These are phyloP conservation scores for Pipra filicauda DNA, from an alignment of 2,113 vertebrate genomes.

Conservation along the genomic window DNA sequence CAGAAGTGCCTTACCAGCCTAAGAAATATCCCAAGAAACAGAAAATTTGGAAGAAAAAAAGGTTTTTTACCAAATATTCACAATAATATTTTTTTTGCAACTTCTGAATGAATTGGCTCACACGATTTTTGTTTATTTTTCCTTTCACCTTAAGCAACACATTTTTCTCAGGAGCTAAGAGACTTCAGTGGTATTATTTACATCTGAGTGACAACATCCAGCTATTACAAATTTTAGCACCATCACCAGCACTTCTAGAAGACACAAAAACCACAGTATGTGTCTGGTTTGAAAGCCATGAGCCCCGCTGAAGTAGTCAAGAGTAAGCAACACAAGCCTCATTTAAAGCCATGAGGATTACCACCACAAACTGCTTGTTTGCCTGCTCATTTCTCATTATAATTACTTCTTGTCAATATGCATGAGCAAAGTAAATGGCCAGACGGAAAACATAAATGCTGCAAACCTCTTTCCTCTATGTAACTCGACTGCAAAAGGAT, in stretches of 20 bases:
- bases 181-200: neutral
- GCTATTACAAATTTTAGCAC: neutral
- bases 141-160: neutral
- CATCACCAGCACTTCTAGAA: neutral
- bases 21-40: neutral
- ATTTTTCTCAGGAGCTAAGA: neutral
- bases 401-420: neutral
- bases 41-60: neutral
- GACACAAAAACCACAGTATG: fast-evolving
- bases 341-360: neutral
- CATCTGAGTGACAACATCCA: neutral
- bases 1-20: neutral
- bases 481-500: neutral
- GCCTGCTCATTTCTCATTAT: neutral
- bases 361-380: neutral
- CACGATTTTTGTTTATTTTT: neutral
- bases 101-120: neutral
- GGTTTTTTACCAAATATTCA: neutral
- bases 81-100: neutral
- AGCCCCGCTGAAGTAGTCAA: neutral
- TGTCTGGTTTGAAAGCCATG: neutral
- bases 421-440: neutral
- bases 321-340: neutral
- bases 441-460: neutral
- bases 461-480: neutral